Evolutionary conservation across 2,113 vertebrate species (phyloP).

Genomic region (Orycteropus afer): DNA sequence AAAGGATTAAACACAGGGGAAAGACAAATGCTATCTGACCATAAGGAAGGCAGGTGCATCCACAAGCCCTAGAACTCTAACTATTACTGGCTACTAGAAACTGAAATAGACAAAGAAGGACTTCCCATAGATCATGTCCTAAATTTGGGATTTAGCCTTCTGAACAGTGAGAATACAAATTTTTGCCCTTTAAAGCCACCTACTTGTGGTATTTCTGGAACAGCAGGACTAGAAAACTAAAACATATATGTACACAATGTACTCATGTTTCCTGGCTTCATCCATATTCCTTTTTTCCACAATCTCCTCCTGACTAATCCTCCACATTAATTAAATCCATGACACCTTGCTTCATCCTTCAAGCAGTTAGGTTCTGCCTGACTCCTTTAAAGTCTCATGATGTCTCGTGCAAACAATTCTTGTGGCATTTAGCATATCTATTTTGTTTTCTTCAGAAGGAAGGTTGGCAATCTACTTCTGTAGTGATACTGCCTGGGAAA

Average conservation of each 20-base stretch:
- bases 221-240: background rate
- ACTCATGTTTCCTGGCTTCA: background rate
- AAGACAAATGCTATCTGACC: too few relatives aligned
- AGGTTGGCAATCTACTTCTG: too few relatives aligned
- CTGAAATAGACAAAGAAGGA: too few relatives aligned
- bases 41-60: background rate
- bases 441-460: background rate
- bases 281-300: background rate
- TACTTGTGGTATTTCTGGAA: background rate
- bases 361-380: background rate
- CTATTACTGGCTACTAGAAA: too few relatives aligned
- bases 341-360: background rate
- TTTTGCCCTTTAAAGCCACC: background rate
- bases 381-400: background rate
- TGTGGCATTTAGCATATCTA: background rate
- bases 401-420: background rate
- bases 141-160: background rate
- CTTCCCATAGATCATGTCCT: background rate
- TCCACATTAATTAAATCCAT: background rate
- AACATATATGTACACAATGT: background rate
- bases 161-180: background rate
- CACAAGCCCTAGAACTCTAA: background rate
- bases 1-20: too few relatives aligned
- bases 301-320: background rate
- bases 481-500: too few relatives aligned